Conservation (phyloP, 2,113 vertebrate species). For the Boulengerochromis microlepis region DNA sequence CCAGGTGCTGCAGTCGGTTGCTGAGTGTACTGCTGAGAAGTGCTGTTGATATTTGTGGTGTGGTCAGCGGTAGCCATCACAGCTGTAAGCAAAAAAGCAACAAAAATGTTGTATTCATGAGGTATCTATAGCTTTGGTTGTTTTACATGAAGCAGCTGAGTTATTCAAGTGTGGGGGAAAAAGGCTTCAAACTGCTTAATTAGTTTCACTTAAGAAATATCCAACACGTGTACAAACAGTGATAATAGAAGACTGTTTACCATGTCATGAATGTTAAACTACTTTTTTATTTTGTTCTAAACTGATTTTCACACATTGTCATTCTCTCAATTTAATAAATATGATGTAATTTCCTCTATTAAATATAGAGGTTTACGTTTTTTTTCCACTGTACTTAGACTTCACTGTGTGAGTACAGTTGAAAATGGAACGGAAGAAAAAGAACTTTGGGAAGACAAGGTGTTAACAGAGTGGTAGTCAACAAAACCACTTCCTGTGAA, state of each 20-base stretch:
- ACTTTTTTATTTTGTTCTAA: not conserved
- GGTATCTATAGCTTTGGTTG: not conserved
- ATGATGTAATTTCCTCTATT: not conserved
- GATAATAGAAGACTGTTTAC: not conserved
- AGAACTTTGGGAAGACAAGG: not conserved
- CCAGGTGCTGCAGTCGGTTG: conserved; percentile 38
- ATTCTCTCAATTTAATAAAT: not conserved
- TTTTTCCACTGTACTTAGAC: not conserved
- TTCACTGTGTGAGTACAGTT: not conserved
- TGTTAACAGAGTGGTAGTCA: not conserved
- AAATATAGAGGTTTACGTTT: not conserved
- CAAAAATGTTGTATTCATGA: not conserved
- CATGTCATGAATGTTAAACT: not conserved
- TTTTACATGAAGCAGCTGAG: not conserved
- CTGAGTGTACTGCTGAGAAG: conserved; percentile 68
- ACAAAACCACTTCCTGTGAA: not conserved
- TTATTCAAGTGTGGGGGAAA: not conserved
- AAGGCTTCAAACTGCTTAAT: not conserved
- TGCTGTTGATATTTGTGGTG: conserved; percentile 71
- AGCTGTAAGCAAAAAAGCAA: conserved; percentile 64
- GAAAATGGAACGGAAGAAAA: not conserved
- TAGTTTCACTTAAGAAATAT: not conserved
- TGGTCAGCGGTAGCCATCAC: conserved; percentile 72
- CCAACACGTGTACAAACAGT: not conserved
- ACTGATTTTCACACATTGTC: not conserved